Percentiles rank a stretch among this genome's conserved stretches.
phyloP scores from a whole-genome alignment of 2,113 vertebrate species.

The Lutjanus erythropterus region DNA sequence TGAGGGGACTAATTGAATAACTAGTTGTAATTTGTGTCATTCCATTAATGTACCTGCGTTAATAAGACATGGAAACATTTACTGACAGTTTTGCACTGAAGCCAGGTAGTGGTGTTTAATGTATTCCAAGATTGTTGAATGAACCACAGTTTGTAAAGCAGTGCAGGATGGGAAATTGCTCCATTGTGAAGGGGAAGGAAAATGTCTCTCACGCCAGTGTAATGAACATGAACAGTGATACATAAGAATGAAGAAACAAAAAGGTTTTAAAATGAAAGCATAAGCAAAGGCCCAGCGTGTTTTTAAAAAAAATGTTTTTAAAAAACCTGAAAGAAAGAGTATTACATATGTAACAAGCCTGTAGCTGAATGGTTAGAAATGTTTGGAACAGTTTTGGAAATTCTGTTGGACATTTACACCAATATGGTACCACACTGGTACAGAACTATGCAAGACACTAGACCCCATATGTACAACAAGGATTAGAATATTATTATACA shows the following conservation, averaged over 20 bases:
- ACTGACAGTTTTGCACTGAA: neutral
- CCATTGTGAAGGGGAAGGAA: too few relatives aligned
- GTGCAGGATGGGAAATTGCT: too few relatives aligned
- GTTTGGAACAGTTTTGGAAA: too few relatives aligned
- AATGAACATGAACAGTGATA: neutral
- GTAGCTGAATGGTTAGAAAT: neutral
- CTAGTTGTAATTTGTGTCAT: constrained; percentile 3
- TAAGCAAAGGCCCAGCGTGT: neutral
- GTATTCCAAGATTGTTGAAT: neutral
- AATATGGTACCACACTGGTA: too few relatives aligned
- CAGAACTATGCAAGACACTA: too few relatives aligned
- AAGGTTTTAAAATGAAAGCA: neutral
- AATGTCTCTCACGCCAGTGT: neutral
- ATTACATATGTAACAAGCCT: neutral
- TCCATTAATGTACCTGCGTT: neutral
- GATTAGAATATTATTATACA: too few relatives aligned
- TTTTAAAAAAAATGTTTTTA: neutral
- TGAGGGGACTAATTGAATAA: neutral
- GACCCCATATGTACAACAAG: too few relatives aligned
- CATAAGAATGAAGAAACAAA: neutral
- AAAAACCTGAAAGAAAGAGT: neutral
- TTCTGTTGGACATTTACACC: too few relatives aligned
- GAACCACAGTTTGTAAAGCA: too few relatives aligned
- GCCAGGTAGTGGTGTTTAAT: neutral
- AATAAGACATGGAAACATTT: neutral